Evolutionary conservation across 2,888 invertebrate genomes (phyloP), one percentile per base, ranked within the genome.

Genomic region (Caenorhabditis sp.): DNA sequence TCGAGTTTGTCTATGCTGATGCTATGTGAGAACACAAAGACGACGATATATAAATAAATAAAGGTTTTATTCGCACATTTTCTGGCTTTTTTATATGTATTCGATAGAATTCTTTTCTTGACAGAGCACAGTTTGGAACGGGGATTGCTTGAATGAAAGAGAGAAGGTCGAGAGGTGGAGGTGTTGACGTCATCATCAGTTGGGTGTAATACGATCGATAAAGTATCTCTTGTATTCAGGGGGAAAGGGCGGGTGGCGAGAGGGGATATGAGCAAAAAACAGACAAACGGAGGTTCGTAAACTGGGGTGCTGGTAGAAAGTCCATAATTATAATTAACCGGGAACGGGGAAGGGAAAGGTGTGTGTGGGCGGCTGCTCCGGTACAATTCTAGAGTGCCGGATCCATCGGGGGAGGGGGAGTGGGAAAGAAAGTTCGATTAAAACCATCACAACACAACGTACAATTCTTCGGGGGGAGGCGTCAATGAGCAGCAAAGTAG

Each of bases 381-480:
- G n/a, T 76, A 55, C 44, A 61, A 9, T 76, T 51, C 67, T 18
- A 44, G 22, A 28, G 20, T 37, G 37, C 53, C 60, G 28, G 13
- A 18, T 22, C 58, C 60, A 37, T 3, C 11, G 60, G 22, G 60
- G 13, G 47, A n/a, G 32, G 44, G 44, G 20, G 53, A 28, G 26
- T 24, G 18, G 44, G 37, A 51, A 61, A 76, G 53, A 44, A 76
- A 76, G 76, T 76, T 76, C 76, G 76, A 67, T 76, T 76, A 67
- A 76, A 76, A 76, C 76, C 76, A 76, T 76, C 76, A 67, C 67
- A 79, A 79, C 67, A 67, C 71, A 67, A 71, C 71, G 70, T 69
- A 70, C 64, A 78, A 64, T 78, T 61, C 67, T 79, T 79, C 79
- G 60, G 79, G 65, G 35, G 70, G 56, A n/a, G 69, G 61, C 56